These are phyloP conservation scores for Ceyx margarethae DNA, from an alignment of 2,113 vertebrate species.

Conservation along the genomic window DNA sequence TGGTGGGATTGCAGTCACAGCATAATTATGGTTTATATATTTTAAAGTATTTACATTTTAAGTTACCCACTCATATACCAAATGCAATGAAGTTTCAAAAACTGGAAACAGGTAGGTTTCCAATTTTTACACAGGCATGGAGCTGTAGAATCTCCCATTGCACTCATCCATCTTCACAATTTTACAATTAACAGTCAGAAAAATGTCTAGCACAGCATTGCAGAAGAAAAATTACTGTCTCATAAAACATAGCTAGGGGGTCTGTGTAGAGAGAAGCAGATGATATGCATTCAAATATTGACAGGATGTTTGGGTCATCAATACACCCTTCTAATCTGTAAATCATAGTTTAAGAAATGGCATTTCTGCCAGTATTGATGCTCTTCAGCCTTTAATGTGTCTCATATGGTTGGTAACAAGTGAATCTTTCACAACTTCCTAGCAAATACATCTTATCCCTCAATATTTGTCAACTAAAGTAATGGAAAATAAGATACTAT, in stretches of 20 bases:
- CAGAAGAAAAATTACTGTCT: not conserved
- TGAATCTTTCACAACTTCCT: not conserved
- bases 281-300: not conserved
- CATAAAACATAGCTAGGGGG: not conserved
- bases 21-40: not conserved
- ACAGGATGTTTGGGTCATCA: conserved; percentile 11
- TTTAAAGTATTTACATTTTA: not conserved
- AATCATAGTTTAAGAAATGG: not conserved
- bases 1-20: not conserved
- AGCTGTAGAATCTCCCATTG: not conserved
- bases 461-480: not conserved
- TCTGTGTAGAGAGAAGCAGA: not conserved
- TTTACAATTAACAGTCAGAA: not conserved
- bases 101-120: not conserved
- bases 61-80: not conserved
- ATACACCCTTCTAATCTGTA: not conserved
- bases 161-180: conserved; percentile 6
- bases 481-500: not conserved
- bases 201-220: not conserved
- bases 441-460: not conserved
- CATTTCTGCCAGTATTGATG: not conserved
- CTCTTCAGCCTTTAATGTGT: not conserved
- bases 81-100: not conserved
- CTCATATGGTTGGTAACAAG: not conserved
- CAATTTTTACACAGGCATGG: not conserved